A percentile compares a stretch with the other conserved stretches of the same genome.
These are phyloP conservation scores for Mamestra configurata DNA, from an alignment of 1,140 invertebrate genomes.

Conservation along the genomic window DNA sequence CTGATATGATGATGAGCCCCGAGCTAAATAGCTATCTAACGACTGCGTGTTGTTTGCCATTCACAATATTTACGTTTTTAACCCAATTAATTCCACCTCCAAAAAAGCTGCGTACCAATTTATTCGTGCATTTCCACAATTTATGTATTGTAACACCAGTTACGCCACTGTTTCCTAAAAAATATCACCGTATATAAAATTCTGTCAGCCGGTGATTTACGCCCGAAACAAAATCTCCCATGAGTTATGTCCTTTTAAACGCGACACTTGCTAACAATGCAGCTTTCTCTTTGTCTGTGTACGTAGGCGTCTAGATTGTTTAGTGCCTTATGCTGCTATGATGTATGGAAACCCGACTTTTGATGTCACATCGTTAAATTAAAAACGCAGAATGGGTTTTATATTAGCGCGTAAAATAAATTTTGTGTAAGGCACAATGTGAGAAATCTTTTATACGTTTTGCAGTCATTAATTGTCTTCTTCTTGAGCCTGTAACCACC, in stretches of 20 bases:
- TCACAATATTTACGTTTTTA: constrained; percentile 19
- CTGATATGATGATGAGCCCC: too few species aligned
- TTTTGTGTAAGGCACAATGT: not conserved
- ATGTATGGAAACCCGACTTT: constrained; percentile 34
- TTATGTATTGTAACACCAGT: constrained; percentile 44
- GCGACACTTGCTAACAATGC: constrained; percentile 78
- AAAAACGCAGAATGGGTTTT: constrained; percentile 26
- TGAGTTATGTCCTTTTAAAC: constrained; percentile 73
- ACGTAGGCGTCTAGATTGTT: constrained; percentile 72
- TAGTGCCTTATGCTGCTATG: constrained; percentile 34
- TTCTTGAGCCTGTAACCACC: constrained; percentile 9
- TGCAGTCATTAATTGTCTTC: constrained; percentile 4
- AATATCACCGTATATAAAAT: constrained; percentile 52
- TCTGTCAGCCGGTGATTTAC: constrained; percentile 63
- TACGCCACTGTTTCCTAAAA: constrained; percentile 41
- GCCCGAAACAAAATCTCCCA: constrained; percentile 69
- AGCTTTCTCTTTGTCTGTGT: constrained; percentile 71
- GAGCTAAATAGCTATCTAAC: not conserved
- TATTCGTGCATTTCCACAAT: constrained; percentile 45
- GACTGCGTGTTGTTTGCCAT: not conserved
- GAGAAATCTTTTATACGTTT: not conserved
- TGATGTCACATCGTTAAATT: constrained; percentile 35
- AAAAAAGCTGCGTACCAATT: constrained; percentile 14
- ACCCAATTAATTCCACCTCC: constrained; percentile 6
- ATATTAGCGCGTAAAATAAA: constrained; percentile 39